Base-by-base conservation (phyloP, 2,797 vertebrate species). In the Arctocebus calabarensis region DNA sequence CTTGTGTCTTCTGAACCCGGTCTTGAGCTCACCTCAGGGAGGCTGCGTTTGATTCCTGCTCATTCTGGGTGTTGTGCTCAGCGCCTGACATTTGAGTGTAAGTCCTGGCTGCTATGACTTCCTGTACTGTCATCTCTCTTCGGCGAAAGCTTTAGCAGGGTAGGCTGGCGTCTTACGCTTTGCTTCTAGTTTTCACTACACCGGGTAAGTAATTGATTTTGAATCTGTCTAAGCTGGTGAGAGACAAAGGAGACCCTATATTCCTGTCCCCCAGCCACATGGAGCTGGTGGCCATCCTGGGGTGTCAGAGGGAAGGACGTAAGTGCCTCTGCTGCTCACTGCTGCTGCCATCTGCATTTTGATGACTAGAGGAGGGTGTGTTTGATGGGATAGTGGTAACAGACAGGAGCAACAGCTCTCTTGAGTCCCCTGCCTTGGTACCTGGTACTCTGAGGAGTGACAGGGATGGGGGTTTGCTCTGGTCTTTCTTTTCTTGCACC, bases 321-420 rank as follows among this genome's bases (percentile, higher is more conserved):
- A 3, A 0, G 13, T 9, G n/a, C 34, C 25, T 48, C 20, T 2
- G 0, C 8, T 1, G 5, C 22, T 2, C 1, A 0, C 25, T 29
- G 11, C 45, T 9, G 2, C 32, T 68, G 62, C 77, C 48, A 8
- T 59, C 66, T 84, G 17, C 4, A 0, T 64, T 61, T n/a, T 14
- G 25, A 25, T 43, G 62, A 32, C 83, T 34, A 5, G 25, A 29
- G 2, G 40, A 6, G 9, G 85, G 37, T 22, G 14, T 34, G 20
- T 34, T 90, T 68, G 12, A 20, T 22, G 10, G n/a, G 25, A 2
- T 19, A 55, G 83, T n/a, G 66, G 27, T 8, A 45, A 61, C 81
- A 59, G n/a, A 29, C 77, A 48, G 79, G 70, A 61, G 71, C 10
- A 34, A 14, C 3, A 3, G 37, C 77, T 77, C 64, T 84, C 74